phyloP scores from a whole-genome alignment of 2,888 invertebrate species.

The Agrochola macilenta region DNA sequence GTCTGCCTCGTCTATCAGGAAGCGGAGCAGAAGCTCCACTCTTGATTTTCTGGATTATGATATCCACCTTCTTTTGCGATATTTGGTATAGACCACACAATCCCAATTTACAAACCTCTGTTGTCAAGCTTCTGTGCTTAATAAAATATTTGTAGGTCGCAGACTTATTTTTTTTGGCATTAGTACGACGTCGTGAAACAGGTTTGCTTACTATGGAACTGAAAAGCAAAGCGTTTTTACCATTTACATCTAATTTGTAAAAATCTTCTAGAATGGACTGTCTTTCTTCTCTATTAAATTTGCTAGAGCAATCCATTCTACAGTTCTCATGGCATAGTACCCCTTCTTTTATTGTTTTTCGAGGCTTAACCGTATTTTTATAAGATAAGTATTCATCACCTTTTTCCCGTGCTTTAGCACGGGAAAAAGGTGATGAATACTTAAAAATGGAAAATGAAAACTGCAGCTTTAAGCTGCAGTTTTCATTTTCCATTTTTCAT shows the following conservation, averaged over 20 bases:
- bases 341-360: conserved; percentile 44
- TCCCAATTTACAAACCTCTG: conserved; percentile 42
- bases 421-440: too few species aligned
- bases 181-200: conserved; percentile 24
- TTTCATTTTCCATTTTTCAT: conserved; percentile 53
- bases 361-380: conserved; percentile 38
- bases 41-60: conserved; percentile 38
- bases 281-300: conserved; percentile 37
- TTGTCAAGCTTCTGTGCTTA: conserved; percentile 31
- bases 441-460: too few species aligned
- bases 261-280: conserved; percentile 41
- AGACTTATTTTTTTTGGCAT: conserved; percentile 41
- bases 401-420: conserved; percentile 36
- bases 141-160: conserved; percentile 47
- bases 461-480: conserved; percentile 37
- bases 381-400: conserved; percentile 41
- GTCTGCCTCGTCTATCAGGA: conserved; percentile 42
- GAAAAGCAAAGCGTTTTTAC: conserved; percentile 43
- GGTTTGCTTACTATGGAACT: conserved; percentile 39
- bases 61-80: conserved; percentile 40
- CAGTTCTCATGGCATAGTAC: conserved; percentile 43
- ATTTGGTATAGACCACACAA: conserved; percentile 47
- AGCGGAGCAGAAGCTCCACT: conserved; percentile 28
- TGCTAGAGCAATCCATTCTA: conserved; percentile 33
- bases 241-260: conserved; percentile 39